phyloP scores from a whole-genome alignment of 2,113 vertebrate species.

The Pongo pygmaeus region DNA sequence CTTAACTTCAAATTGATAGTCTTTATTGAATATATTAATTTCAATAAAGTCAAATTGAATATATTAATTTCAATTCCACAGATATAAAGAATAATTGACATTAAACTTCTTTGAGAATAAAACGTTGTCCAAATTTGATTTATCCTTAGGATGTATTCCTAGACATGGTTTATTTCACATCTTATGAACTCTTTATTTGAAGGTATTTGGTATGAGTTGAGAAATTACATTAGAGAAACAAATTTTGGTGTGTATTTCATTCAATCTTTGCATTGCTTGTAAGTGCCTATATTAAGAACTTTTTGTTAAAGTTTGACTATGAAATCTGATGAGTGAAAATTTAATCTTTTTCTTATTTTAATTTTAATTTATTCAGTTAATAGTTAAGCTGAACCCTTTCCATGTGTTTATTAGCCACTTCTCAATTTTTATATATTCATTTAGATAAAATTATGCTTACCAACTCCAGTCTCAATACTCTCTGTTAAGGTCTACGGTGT shows the following conservation, averaged over 20 bases:
- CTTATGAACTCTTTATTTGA: not conserved
- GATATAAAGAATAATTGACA: not conserved
- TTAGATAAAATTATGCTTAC: not conserved
- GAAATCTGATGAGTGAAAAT: not conserved
- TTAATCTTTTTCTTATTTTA: not conserved
- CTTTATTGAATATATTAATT: not conserved
- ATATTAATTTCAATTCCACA: not conserved
- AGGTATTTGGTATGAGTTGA: not conserved
- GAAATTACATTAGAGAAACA: not conserved
- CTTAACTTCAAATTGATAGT: not conserved
- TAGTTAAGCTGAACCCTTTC: not conserved
- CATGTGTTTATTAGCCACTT: not conserved
- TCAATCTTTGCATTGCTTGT: not conserved
- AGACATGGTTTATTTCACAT: not conserved
- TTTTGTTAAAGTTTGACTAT: not conserved
- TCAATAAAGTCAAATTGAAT: not conserved
- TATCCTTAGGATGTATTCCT: not conserved
- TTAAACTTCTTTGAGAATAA: not conserved
- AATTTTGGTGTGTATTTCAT: not conserved
- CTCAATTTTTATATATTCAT: not conserved
- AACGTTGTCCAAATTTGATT: not conserved
- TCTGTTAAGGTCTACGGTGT: not conserved
- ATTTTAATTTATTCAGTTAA: not conserved
- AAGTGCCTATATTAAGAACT: not conserved
- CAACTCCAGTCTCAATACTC: not conserved